Percentiles rank a stretch among this genome's conserved stretches.
Conservation (phyloP, 2,113 vertebrate species). For the Pelobates fuscus region DNA sequence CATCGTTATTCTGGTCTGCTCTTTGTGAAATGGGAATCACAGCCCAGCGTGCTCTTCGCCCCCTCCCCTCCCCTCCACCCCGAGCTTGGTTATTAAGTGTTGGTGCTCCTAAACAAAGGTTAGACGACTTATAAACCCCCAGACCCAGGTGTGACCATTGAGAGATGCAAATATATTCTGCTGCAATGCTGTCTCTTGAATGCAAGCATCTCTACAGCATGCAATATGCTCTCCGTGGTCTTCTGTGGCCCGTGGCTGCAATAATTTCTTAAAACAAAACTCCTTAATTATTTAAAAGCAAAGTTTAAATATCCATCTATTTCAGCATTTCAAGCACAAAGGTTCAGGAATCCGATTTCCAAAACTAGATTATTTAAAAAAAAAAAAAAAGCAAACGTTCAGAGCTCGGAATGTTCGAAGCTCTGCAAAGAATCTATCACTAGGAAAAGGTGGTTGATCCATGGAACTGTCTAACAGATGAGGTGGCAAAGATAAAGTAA, state of each 20-base stretch:
- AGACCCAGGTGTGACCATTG: conserved; percentile 12
- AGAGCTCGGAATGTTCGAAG: no score
- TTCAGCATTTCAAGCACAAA: no score
- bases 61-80: conserved; percentile 14
- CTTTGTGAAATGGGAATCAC: conserved; percentile 31
- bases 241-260: background rate
- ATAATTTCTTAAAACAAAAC: no score
- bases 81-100: background rate
- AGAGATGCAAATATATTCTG: background rate
- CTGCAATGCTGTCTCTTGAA: background rate
- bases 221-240: background rate
- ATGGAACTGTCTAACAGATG: no score
- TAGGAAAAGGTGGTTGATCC: no score
- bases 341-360: no score
- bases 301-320: no score
- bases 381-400: no score
- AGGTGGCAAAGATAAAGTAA: no score
- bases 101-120: conserved; percentile 20
- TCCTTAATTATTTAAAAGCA: no score
- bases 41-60: background rate
- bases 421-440: no score
- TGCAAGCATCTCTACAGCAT: background rate
- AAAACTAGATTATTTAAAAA: no score
- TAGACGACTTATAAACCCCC: background rate
- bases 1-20: conserved; percentile 20